These are phyloP conservation scores for Phalera bucephala DNA, from an alignment of 2,888 invertebrate genomes.

Conservation along the genomic window DNA sequence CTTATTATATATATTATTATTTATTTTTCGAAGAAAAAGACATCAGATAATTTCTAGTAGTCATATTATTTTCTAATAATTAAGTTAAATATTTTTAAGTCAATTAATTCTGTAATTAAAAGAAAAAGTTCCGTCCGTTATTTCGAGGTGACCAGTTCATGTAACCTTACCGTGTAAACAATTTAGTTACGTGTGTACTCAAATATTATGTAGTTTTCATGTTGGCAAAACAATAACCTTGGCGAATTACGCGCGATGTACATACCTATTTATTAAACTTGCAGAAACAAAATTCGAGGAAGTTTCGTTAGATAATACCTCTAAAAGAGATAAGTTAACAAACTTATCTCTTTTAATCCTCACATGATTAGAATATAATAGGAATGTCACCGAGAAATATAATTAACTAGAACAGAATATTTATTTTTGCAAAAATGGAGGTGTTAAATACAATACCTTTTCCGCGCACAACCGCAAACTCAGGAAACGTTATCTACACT, in stretches of 20 bases:
- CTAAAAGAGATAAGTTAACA: no score
- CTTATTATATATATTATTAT: no score
- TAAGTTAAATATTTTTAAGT: conserved; percentile 1
- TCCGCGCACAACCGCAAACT: conserved; percentile 63
- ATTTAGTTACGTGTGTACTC: background rate
- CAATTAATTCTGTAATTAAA: conserved; percentile 4
- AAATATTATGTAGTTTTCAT: background rate
- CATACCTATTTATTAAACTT: no score
- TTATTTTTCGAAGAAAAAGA: no score
- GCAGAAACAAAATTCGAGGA: no score
- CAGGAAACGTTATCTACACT: conserved; percentile 62
- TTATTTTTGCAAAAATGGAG: conserved; percentile 19
- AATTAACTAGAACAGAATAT: no score
- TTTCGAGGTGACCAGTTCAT: conserved; percentile 6
- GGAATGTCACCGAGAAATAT: no score
- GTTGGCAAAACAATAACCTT: background rate
- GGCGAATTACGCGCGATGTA: background rate
- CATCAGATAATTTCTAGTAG: no score
- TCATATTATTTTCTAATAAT: no score
- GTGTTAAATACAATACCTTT: conserved; percentile 47
- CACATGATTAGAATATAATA: no score
- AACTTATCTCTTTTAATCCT: no score
- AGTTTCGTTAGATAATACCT: no score
- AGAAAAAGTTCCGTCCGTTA: background rate
- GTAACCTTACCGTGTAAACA: conserved; percentile 3